Conservation (phyloP, 1,140 invertebrate genomes). For the Atta texana region DNA sequence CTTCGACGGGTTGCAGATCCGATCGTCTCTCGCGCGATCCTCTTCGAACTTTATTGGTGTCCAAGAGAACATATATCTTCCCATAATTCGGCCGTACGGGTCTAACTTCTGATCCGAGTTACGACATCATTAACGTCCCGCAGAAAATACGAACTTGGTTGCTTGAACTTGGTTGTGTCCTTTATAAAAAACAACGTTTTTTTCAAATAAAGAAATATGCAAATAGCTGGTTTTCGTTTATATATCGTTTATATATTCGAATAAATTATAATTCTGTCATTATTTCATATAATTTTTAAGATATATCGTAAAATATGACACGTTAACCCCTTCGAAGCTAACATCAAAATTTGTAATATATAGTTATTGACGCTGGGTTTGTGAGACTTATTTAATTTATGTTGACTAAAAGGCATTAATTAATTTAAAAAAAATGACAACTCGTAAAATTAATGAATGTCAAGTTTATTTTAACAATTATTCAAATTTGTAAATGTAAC, state of each 20-base stretch:
- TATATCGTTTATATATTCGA: too few relatives aligned
- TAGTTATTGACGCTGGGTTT: too few relatives aligned
- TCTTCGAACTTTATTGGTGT: slow-evolving; percentile 46
- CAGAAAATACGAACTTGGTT: slow-evolving; percentile 23
- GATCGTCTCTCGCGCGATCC: slow-evolving; percentile 53
- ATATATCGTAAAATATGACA: neutral
- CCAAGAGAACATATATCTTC: slow-evolving; percentile 24
- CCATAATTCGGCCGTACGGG: slow-evolving; percentile 11
- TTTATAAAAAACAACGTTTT: slow-evolving; percentile 4
- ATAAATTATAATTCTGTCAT: neutral
- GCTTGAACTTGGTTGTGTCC: neutral
- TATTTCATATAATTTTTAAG: slow-evolving; percentile 8
- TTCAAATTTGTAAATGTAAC: too few relatives aligned
- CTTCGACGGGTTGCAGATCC: slow-evolving; percentile 41
- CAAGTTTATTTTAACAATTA: too few relatives aligned
- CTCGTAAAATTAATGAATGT: too few relatives aligned
- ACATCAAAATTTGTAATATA: too few relatives aligned
- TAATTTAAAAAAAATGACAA: too few relatives aligned
- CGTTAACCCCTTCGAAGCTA: neutral
- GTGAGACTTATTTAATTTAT: too few relatives aligned
- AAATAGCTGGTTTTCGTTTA: neutral
- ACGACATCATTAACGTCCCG: slow-evolving; percentile 33
- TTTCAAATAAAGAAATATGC: slow-evolving; percentile 12
- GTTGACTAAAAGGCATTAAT: too few relatives aligned
- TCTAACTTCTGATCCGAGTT: slow-evolving; percentile 49